A percentile compares a stretch with the other conserved stretches of the same genome.
Conservation (phyloP, 2,113 vertebrate genomes). For the Pluvianellus socialis region DNA sequence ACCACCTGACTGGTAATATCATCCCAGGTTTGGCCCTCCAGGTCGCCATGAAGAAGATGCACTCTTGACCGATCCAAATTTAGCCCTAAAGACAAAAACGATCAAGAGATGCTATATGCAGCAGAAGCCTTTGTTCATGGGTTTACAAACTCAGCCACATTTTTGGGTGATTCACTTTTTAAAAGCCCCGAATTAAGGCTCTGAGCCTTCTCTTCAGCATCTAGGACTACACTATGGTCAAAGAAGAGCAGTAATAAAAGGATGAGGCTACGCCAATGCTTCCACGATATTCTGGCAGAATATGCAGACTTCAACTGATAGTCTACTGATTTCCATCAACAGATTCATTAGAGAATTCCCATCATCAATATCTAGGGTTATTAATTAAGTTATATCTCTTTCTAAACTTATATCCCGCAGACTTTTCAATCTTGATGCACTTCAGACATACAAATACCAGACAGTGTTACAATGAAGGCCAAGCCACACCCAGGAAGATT, state of each 20-base stretch:
- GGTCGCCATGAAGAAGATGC: conserved; percentile 86
- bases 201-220: neutral
- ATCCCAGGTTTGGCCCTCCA: conserved; percentile 84
- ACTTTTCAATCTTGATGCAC: neutral
- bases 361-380: neutral
- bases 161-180: neutral
- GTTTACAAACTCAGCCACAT: neutral
- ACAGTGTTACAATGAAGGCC: neutral
- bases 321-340: neutral
- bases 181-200: neutral
- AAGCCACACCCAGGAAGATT: neutral
- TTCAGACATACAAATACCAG: neutral
- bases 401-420: neutral
- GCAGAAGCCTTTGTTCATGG: neutral
- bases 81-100: conserved; percentile 73
- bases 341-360: neutral
- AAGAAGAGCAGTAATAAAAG: neutral
- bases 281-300: neutral
- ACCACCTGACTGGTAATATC: conserved; percentile 89
- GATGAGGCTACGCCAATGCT: neutral
- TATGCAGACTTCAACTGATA: neutral
- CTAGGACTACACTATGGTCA: neutral
- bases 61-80: conserved; percentile 81
- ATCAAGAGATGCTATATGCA: neutral
- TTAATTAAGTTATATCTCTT: neutral